These are phyloP conservation scores for Venustoraphidia nigricollis DNA, from an alignment of 2,888 invertebrate species.

Conservation along the genomic window DNA sequence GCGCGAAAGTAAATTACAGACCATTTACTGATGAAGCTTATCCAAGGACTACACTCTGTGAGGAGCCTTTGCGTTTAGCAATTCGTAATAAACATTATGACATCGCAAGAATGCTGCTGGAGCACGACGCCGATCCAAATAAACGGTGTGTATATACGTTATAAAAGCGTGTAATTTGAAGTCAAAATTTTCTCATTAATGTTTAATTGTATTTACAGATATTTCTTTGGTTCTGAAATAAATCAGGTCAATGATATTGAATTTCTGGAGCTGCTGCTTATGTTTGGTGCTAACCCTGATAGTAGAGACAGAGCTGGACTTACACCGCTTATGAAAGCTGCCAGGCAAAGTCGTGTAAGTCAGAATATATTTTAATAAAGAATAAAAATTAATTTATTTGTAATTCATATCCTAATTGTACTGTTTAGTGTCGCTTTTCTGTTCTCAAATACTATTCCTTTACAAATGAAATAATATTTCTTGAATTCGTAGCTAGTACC, in stretches of 20 bases:
- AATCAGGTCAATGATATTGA: conserved; percentile 72
- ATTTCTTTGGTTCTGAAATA: conserved; percentile 83
- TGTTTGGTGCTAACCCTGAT: conserved; percentile 78
- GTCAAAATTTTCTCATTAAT: no score
- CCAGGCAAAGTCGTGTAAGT: conserved; percentile 55
- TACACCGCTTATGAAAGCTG: conserved; percentile 84
- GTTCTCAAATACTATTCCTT: no score
- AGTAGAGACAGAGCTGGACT: conserved; percentile 73
- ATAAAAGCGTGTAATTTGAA: neutral
- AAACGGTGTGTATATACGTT: conserved; percentile 34
- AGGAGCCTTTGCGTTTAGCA: conserved; percentile 80
- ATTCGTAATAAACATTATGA: conserved; percentile 72
- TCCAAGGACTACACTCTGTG: conserved; percentile 57
- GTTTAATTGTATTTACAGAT: conserved; percentile 19
- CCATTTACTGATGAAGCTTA: conserved; percentile 55
- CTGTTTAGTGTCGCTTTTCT: no score
- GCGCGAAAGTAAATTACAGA: conserved; percentile 66
- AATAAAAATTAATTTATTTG: neutral
- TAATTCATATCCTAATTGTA: neutral
- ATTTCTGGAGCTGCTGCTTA: conserved; percentile 65
- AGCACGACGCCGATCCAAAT: conserved; percentile 79
- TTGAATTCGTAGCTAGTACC: no score
- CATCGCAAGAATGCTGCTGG: conserved; percentile 54
- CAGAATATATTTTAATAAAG: neutral
- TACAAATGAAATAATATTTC: no score